Evolutionary conservation across 2,797 vertebrate genomes (phyloP).

Genomic region (Falco columbarius): DNA sequence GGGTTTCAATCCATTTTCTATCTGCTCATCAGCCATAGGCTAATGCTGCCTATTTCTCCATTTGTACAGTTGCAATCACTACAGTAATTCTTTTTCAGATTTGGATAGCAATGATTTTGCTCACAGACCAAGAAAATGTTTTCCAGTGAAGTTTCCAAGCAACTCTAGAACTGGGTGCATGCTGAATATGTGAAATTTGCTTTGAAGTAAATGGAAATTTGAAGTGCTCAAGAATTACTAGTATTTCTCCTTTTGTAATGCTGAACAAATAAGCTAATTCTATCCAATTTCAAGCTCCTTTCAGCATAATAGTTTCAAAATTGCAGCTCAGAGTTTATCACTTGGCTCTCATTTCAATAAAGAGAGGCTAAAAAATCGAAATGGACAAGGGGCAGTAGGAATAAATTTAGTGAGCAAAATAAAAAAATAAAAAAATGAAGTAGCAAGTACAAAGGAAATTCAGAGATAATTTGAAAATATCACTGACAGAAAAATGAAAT

Average conservation of each 20-base stretch:
- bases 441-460: background rate
- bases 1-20: background rate
- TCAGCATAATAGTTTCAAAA: slow-evolving; percentile 35
- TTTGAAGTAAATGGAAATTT: background rate
- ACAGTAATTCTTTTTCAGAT: background rate
- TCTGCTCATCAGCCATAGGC: background rate
- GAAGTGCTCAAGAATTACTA: background rate
- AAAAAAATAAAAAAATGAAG: background rate
- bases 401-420: background rate
- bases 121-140: background rate
- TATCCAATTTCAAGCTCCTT: slow-evolving; percentile 46
- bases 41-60: background rate
- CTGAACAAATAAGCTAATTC: background rate
- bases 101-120: background rate
- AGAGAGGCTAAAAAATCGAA: slow-evolving; percentile 8
- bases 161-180: background rate
- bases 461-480: background rate
- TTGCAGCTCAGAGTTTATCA: slow-evolving; percentile 30
- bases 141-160: background rate
- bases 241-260: background rate
- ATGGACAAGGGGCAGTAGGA: background rate
- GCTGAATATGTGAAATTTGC: background rate
- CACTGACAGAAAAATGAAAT: background rate
- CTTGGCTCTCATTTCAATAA: slow-evolving; percentile 30
- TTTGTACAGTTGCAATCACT: background rate